A percentile compares a stretch with the other conserved stretches of the same genome.
Evolutionary conservation across 1,140 invertebrate species (phyloP).

Genomic region (Adelges cooleyi): DNA sequence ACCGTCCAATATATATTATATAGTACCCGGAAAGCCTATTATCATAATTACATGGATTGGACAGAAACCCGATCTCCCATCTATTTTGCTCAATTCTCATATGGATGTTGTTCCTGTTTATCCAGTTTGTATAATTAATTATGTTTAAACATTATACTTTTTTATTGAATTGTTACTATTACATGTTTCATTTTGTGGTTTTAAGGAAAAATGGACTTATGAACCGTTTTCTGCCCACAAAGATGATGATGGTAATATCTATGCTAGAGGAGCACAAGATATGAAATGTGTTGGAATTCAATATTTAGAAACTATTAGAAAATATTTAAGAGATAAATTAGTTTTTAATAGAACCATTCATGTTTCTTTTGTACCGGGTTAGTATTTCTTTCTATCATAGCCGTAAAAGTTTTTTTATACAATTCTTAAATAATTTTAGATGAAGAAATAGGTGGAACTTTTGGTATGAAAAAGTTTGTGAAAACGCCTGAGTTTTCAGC

Average conservation of each 20-base stretch:
- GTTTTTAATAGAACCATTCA: constrained; percentile 54
- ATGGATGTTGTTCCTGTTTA: constrained; percentile 92
- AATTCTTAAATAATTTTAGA: too few species aligned
- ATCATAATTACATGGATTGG: constrained; percentile 74
- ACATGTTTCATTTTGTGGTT: too few species aligned
- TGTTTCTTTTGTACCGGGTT: constrained; percentile 73
- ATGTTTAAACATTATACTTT: too few species aligned
- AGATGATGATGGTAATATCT: constrained; percentile 68
- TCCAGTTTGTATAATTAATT: constrained; percentile 56
- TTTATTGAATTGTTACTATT: too few species aligned
- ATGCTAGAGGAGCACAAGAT: constrained; percentile 68
- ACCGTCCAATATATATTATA: constrained; percentile 45
- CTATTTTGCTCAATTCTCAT: constrained; percentile 79
- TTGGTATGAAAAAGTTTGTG: constrained; percentile 76
- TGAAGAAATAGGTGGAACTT: constrained; percentile 79
- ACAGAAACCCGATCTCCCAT: constrained; percentile 51
- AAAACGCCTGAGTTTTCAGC: constrained; percentile 60
- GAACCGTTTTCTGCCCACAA: constrained; percentile 67
- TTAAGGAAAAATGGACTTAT: constrained; percentile 67
- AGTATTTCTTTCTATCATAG: too few species aligned
- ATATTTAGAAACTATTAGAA: constrained; percentile 65
- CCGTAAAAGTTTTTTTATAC: too few species aligned
- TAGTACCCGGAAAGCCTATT: constrained; percentile 56
- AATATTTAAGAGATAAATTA: constrained; percentile 48
- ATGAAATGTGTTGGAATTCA: constrained; percentile 76